Percentiles rank a stretch among this genome's conserved stretches.
phyloP scores from a whole-genome alignment of 2,888 invertebrate genomes.

The Andricus curvator region DNA sequence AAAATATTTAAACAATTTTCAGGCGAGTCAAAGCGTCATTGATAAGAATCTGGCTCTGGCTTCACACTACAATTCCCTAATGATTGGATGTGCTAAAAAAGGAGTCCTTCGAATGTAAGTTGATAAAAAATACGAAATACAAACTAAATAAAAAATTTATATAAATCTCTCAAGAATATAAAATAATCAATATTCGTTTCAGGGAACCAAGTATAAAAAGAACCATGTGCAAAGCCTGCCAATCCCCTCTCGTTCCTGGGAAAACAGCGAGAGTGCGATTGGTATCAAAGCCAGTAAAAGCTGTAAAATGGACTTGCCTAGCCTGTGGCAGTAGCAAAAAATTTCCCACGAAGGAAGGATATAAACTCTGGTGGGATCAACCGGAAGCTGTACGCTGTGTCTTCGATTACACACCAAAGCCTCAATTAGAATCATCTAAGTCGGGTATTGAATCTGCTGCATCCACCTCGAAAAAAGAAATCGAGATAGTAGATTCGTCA shows the following conservation, averaged over 20 bases:
- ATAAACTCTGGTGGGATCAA: constrained; percentile 80
- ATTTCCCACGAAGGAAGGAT: constrained; percentile 74
- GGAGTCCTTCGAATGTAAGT: constrained; percentile 82
- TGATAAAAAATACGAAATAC: neutral
- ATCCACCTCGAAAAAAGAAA: neutral
- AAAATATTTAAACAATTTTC: constrained; percentile 58
- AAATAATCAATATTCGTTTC: constrained; percentile 59
- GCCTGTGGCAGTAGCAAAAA: constrained; percentile 75
- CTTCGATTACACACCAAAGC: constrained; percentile 74
- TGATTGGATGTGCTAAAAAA: constrained; percentile 81
- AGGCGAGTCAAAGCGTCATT: constrained; percentile 80
- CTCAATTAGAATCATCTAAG: constrained; percentile 1
- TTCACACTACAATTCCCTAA: constrained; percentile 81
- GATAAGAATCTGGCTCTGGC: constrained; percentile 77
- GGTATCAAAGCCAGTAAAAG: constrained; percentile 78
- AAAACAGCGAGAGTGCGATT: constrained; percentile 80
- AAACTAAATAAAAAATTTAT: constrained; percentile 38
- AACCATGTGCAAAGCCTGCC: constrained; percentile 82
- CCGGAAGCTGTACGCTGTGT: constrained; percentile 80
- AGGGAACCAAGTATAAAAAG: constrained; percentile 83
- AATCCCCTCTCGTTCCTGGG: constrained; percentile 80
- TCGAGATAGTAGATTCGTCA: neutral
- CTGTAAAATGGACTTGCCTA: constrained; percentile 79
- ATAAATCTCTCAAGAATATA: neutral
- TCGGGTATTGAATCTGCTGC: neutral